Evolutionary conservation across 1,140 invertebrate species (phyloP).

Genomic region (Eupeodes corollae): DNA sequence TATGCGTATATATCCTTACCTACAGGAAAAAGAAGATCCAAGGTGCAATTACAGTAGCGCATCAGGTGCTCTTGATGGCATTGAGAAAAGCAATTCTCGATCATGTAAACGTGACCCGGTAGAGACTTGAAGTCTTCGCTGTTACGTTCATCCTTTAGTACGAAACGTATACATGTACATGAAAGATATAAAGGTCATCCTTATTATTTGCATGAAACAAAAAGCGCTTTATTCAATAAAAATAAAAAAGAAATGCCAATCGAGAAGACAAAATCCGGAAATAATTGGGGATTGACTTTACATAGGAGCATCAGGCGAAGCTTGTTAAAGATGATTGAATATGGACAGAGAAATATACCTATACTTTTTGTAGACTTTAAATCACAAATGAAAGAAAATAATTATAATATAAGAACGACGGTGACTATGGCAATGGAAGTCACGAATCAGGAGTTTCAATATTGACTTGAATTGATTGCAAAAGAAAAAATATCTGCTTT

Average conservation of each 20-base stretch:
- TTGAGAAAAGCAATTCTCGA: conserved; percentile 33
- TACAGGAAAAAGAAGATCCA: conserved; percentile 33
- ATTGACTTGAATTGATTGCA: too few species aligned
- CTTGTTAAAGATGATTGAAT: neutral
- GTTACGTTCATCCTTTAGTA: conserved; percentile 20
- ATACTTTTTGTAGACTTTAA: too few species aligned
- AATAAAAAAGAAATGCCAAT: neutral
- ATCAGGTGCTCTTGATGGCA: conserved; percentile 34
- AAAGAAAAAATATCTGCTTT: too few species aligned
- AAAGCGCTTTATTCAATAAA: neutral
- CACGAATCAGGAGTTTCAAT: too few species aligned
- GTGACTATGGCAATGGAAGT: too few species aligned
- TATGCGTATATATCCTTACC: conserved; percentile 14
- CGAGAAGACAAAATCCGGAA: too few species aligned
- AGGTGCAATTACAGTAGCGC: conserved; percentile 30
- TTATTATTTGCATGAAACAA: too few species aligned
- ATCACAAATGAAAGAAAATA: too few species aligned
- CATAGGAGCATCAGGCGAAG: neutral
- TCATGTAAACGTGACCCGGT: conserved; percentile 27
- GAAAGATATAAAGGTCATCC: neutral
- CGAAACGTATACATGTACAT: too few species aligned
- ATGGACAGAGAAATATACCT: too few species aligned
- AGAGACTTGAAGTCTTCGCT: conserved; percentile 22
- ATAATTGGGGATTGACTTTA: too few species aligned
- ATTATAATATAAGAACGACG: too few species aligned